These are phyloP conservation scores for Urosaurus nigricauda DNA, from an alignment of 2,797 vertebrate genomes.

Conservation along the genomic window DNA sequence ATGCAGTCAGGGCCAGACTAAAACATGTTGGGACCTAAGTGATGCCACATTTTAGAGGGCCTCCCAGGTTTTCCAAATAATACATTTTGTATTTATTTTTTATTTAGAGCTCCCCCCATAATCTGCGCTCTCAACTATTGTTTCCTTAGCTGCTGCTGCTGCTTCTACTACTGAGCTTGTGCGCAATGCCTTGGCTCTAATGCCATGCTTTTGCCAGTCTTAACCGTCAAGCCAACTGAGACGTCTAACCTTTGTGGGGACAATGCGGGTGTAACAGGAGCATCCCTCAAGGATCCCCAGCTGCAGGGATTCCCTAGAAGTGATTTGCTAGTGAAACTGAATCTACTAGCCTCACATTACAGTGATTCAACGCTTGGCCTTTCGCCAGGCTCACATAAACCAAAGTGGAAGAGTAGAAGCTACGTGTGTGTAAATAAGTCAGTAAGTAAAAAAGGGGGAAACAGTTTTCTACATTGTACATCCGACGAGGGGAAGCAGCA, in stretches of 20 bases:
- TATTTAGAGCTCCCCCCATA: too few relatives aligned
- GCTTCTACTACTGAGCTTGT: neutral
- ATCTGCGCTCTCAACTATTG: neutral
- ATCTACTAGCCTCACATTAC: neutral
- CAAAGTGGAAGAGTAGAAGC: neutral
- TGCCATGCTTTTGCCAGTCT: neutral
- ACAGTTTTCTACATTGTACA: neutral
- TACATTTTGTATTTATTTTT: too few relatives aligned
- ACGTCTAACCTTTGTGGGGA: conserved; percentile 18
- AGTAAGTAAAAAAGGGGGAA: too few relatives aligned
- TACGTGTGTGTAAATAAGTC: neutral
- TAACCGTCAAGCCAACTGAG: neutral
- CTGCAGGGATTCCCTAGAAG: conserved; percentile 26
- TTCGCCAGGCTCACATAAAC: neutral
- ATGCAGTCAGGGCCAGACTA: neutral
- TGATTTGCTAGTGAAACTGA: conserved; percentile 23
- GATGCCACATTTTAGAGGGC: too few relatives aligned
- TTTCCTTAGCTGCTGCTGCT: neutral
- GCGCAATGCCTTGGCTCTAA: neutral
- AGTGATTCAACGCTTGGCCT: conserved; percentile 3
- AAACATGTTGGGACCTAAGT: too few relatives aligned
- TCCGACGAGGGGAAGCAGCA: neutral
- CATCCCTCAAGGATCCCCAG: neutral
- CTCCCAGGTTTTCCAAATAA: too few relatives aligned
- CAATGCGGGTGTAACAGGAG: conserved; percentile 6